A percentile compares a stretch with the other conserved stretches of the same genome.
phyloP scores from a whole-genome alignment of 2,888 invertebrate genomes.

The Xestia sexstrigata region DNA sequence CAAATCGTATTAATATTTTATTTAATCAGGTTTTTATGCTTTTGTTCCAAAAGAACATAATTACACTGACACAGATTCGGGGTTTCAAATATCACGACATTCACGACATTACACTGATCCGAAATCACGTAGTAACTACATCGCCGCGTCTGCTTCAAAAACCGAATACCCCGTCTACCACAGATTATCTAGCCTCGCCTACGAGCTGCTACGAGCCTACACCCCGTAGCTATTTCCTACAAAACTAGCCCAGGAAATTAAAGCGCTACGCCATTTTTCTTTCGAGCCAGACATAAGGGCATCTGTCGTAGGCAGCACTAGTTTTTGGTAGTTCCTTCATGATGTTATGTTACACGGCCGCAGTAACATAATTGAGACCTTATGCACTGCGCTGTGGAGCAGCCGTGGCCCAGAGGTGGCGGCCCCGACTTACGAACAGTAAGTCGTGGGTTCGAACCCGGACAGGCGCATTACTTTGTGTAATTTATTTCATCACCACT shows the following conservation, averaged over 20 bases:
- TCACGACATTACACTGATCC: neutral
- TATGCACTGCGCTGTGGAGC: neutral
- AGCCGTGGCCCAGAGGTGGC: too few species aligned
- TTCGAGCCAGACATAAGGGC: slow-evolving; percentile 4
- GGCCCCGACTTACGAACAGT: too few species aligned
- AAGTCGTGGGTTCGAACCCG: too few species aligned
- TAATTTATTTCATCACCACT: too few species aligned
- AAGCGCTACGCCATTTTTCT: slow-evolving; percentile 38
- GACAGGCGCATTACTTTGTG: too few species aligned
- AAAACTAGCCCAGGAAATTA: slow-evolving; percentile 58
- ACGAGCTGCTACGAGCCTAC: slow-evolving; percentile 34
- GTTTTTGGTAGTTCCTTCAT: slow-evolving; percentile 1
- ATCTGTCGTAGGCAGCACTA: neutral
- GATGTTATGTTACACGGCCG: neutral
- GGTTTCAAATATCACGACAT: neutral
- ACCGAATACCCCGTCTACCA: slow-evolving; percentile 20
- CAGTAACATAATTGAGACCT: neutral
- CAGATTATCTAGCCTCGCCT: slow-evolving; percentile 30
- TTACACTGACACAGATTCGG: too few species aligned
- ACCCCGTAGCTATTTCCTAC: slow-evolving; percentile 40
- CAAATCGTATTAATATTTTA: neutral
- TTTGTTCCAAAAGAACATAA: neutral
- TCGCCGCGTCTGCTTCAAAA: slow-evolving; percentile 18
- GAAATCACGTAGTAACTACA: neutral
- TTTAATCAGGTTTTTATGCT: neutral